Percentiles rank a stretch among this genome's conserved stretches.
Conservation (phyloP, 2,797 vertebrate genomes). For the Gila robusta region DNA sequence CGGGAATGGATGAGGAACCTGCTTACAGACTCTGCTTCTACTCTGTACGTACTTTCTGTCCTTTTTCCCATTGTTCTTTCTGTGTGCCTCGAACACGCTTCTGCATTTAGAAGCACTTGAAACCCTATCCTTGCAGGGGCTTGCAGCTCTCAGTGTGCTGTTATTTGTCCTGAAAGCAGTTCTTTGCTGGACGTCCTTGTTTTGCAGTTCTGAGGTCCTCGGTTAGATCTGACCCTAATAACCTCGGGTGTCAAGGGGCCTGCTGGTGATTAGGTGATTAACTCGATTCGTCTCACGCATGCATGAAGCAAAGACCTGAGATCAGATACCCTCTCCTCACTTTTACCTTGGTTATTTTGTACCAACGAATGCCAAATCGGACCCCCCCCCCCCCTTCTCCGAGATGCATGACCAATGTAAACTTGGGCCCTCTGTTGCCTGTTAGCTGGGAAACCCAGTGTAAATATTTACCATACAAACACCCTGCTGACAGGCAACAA, state of each 20-base stretch:
- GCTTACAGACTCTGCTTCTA: constrained; percentile 82
- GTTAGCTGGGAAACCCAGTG: constrained; percentile 55
- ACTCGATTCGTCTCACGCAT: neutral
- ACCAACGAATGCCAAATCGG: neutral
- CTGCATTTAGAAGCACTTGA: constrained; percentile 64
- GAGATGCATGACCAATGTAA: neutral
- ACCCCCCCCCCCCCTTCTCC: no score
- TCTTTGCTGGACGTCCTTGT: neutral
- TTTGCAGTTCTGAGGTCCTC: constrained; percentile 15
- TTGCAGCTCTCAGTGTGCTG: neutral
- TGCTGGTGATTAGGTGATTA: constrained; percentile 66
- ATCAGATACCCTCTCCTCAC: constrained; percentile 1
- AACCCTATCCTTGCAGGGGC: constrained; percentile 73
- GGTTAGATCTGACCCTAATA: constrained; percentile 52
- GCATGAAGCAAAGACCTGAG: neutral
- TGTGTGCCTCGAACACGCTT: constrained; percentile 22
- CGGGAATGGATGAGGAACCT: constrained; percentile 79
- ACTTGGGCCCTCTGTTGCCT: constrained; percentile 19
- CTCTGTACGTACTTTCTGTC: constrained; percentile 81
- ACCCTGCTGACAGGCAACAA: constrained; percentile 41
- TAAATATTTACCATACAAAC: constrained; percentile 67
- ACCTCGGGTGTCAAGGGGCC: constrained; percentile 58
- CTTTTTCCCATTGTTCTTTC: constrained; percentile 54
- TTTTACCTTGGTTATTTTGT: neutral
- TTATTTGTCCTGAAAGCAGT: constrained; percentile 7